Evolutionary conservation across 1,140 invertebrate species (phyloP), one percentile per base, ranked within the genome.

Genomic region (Phymastichus coffea): DNA sequence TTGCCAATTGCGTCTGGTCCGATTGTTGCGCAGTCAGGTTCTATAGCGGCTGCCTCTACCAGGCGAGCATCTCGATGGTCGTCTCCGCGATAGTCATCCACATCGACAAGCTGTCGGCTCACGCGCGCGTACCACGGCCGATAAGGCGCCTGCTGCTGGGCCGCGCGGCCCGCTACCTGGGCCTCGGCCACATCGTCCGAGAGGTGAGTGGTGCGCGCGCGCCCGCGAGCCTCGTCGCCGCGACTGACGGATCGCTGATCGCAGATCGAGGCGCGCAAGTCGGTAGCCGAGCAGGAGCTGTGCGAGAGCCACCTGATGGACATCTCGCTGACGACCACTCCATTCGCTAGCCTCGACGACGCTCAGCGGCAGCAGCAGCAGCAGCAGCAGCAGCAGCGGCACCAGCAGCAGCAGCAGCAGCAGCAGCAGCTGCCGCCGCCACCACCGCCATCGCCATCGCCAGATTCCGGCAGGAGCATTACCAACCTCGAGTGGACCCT

Each of bases 61-160:
- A 88, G 56, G 78, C 86, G 3, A 83, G 80, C 44, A 72, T 86
- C 35, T 86, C 86, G 1, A 77, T 86, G 37, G 74, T 88, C n/a
- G 68, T 87, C 17, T 85, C 87, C 10, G 83, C 87, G 4, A 26
- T 83, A 8, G 85, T 88, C 9, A 80, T 88, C 20, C 85, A 85
- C 37, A 61, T 87, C 49, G 74, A 83, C 0, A 75, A 79, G 40
- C 76, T 76, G 57, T 57, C 77, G 12, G 80, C 82, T 61, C 78
- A 76, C 56, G 71, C 68, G 14, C 77, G 80, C 1, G 66, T 86
- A 23, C 86, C 86, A 3, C 82, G 83, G 65, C 74, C 79, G 22
- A 67, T 87, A 0, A 83, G 81, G 68, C 73, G 79, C 30, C 58
- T 83, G 9, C 68, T 88, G 3, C 79, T 82, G 12, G 82, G 83